Evolutionary conservation across 2,888 invertebrate genomes (phyloP).

Genomic region (Limnephilus lunatus): DNA sequence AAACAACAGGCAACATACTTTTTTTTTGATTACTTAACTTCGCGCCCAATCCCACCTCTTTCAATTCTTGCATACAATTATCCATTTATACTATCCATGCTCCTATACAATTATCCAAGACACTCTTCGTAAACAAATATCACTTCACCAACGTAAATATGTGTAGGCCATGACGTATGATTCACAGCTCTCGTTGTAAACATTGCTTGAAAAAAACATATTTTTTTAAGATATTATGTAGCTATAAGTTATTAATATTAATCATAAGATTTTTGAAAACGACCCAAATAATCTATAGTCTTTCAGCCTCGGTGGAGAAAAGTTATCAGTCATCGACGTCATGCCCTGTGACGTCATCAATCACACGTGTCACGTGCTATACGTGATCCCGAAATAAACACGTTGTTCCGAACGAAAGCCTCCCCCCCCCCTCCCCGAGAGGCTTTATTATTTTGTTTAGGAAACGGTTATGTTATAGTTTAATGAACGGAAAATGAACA

Average conservation of each 20-base stretch:
- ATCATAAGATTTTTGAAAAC: not conserved
- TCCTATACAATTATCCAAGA: no score
- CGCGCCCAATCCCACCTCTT: no score
- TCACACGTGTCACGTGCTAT: slow-evolving; percentile 36
- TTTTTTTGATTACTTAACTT: no score
- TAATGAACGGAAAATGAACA: not conserved
- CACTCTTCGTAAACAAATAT: no score
- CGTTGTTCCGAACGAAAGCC: not conserved
- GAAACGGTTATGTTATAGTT: not conserved
- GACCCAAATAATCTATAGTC: not conserved
- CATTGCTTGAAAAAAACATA: no score
- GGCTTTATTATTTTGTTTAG: slow-evolving; percentile 9
- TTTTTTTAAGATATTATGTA: no score
- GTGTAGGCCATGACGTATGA: no score
- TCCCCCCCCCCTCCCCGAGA: not conserved
- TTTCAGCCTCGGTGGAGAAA: not conserved
- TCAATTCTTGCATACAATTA: no score
- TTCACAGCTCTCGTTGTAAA: no score
- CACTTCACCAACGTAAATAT: no score
- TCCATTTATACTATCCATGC: no score
- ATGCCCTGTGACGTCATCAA: slow-evolving; percentile 39
- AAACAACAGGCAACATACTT: no score
- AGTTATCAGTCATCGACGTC: slow-evolving; percentile 38
- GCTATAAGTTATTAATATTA: not conserved
- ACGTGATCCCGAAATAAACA: slow-evolving; percentile 23